These are phyloP conservation scores for Diadegma fenestrale DNA, from an alignment of 2,888 invertebrate species.

Conservation along the genomic window DNA sequence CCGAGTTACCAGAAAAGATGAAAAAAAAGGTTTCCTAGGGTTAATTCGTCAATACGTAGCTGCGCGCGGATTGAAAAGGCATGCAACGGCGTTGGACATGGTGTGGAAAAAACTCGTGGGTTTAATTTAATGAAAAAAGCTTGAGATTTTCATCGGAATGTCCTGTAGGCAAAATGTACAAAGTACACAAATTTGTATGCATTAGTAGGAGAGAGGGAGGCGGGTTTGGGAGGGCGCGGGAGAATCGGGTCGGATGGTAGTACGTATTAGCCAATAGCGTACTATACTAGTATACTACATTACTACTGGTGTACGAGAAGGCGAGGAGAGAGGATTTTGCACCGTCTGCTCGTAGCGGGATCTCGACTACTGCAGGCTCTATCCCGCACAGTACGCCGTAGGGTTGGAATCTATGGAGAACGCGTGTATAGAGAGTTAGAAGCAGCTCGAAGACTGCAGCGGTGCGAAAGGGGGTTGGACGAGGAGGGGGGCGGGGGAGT, in stretches of 20 bases:
- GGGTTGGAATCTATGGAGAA: constrained; percentile 9
- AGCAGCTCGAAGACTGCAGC: constrained; percentile 42
- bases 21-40: too few species aligned
- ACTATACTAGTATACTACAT: constrained; percentile 33
- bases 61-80: too few species aligned
- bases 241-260: constrained; percentile 11
- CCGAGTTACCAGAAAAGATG: too few species aligned
- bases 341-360: constrained; percentile 52
- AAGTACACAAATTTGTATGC: constrained; percentile 3
- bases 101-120: neutral
- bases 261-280: constrained; percentile 24
- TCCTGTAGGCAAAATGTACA: neutral
- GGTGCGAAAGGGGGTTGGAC: constrained; percentile 6
- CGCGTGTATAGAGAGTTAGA: constrained; percentile 10
- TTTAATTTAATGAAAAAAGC: neutral
- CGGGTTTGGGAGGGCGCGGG: constrained; percentile 7
- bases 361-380: constrained; percentile 54
- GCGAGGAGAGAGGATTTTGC: constrained; percentile 25
- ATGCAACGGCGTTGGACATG: neutral
- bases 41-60: too few species aligned
- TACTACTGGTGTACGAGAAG: constrained; percentile 24
- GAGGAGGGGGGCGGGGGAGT: neutral
- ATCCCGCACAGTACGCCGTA: constrained; percentile 15
- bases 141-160: neutral
- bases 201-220: neutral